Percentiles rank a stretch among this genome's conserved stretches.
phyloP scores from a whole-genome alignment of 2,113 vertebrate genomes.

The Tinamus guttatus region DNA sequence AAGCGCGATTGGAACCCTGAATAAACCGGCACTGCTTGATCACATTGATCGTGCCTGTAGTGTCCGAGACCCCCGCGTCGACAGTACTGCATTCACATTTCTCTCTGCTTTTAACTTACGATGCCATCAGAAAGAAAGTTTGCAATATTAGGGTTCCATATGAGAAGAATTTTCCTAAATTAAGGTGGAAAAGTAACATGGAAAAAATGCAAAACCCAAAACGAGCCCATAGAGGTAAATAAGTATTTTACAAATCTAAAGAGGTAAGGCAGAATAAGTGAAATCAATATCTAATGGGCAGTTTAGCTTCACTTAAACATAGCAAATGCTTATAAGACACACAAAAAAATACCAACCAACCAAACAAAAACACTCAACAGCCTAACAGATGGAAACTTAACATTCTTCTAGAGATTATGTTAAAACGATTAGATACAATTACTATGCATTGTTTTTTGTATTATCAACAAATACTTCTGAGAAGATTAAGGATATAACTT shows the following conservation, averaged over 20 bases:
- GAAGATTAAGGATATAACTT: not conserved
- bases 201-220: not conserved
- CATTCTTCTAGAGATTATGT: not conserved
- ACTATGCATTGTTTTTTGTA: not conserved
- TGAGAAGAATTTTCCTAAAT: not conserved
- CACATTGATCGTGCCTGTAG: too few species aligned
- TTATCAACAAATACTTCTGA: not conserved
- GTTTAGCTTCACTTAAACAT: not conserved
- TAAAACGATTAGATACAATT: not conserved
- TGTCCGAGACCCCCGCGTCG: too few species aligned
- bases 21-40: too few species aligned
- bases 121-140: too few species aligned
- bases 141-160: not conserved
- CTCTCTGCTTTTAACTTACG: not conserved
- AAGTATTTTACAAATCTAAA: not conserved
- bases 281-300: not conserved
- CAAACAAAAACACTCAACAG: too few species aligned
- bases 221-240: not conserved
- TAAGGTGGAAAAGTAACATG: not conserved
- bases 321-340: not conserved
- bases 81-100: too few species aligned
- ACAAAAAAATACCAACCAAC: not conserved
- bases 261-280: not conserved
- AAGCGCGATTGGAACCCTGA: too few species aligned
- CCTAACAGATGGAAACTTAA: not conserved